A percentile compares a stretch with the other conserved stretches of the same genome.
These are phyloP conservation scores for Liodrosophila aerea DNA, from an alignment of 2,888 invertebrate genomes.

Conservation along the genomic window DNA sequence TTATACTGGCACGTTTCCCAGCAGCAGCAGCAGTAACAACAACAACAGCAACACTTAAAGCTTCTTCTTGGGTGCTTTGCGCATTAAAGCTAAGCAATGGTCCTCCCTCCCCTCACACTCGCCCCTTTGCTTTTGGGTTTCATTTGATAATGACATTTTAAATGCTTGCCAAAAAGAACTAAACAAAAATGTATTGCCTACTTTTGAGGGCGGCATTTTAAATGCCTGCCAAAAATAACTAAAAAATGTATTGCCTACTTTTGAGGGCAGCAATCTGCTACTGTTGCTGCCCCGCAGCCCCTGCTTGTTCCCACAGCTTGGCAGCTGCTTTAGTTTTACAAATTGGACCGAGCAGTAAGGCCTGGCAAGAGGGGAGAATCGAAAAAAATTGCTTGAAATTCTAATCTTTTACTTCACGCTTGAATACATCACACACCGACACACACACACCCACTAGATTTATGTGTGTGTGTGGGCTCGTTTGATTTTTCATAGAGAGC, in stretches of 20 bases:
- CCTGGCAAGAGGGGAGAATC: conserved; percentile 9
- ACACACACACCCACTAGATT: conserved; percentile 14
- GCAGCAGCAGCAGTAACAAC: conserved; percentile 22
- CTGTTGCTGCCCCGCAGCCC: not conserved
- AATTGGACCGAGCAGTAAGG: conserved; percentile 51
- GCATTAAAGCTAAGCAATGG: conserved; percentile 17
- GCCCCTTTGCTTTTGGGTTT: no score
- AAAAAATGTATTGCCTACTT: conserved; percentile 41
- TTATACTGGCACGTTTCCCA: conserved; percentile 47
- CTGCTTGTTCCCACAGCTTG: conserved; percentile 28
- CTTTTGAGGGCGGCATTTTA: conserved; percentile 22
- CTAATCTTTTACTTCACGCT: conserved; percentile 73
- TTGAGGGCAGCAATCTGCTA: conserved; percentile 18
- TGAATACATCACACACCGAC: conserved; percentile 59
- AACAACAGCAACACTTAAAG: conserved; percentile 13
- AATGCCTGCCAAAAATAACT: conserved; percentile 9
- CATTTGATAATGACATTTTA: conserved; percentile 42
- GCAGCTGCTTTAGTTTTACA: conserved; percentile 66
- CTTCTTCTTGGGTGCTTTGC: no score
- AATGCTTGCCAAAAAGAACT: conserved; percentile 34
- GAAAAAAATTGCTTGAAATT: conserved; percentile 63
- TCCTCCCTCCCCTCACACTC: not conserved
- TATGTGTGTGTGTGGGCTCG: conserved; percentile 31
- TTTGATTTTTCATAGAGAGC: conserved; percentile 52
- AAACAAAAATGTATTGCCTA: conserved; percentile 38